These are phyloP conservation scores for Pogonomyrmex barbatus DNA, from an alignment of 1,140 invertebrate genomes.

Conservation along the genomic window DNA sequence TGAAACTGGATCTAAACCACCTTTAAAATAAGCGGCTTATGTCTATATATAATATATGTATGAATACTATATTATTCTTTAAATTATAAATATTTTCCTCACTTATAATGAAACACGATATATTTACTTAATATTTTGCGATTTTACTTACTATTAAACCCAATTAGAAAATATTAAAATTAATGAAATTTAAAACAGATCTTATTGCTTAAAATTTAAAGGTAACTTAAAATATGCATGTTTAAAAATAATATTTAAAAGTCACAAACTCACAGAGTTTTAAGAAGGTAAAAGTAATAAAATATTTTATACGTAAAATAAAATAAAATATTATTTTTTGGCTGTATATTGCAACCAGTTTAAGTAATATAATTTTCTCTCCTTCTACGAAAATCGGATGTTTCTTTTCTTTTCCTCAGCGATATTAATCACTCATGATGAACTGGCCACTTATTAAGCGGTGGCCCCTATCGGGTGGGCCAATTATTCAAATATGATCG, in stretches of 20 bases:
- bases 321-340: background rate
- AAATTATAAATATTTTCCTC: background rate
- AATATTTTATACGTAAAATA: background rate
- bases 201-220: background rate
- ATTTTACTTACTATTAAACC: background rate
- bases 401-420: background rate
- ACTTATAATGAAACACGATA: background rate
- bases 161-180: background rate
- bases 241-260: background rate
- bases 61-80: background rate
- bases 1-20: background rate
- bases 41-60: background rate
- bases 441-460: conserved; percentile 63
- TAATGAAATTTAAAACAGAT: background rate
- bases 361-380: conserved; percentile 26
- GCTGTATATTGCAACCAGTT: background rate
- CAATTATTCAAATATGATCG: conserved; percentile 78
- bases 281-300: background rate
- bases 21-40: conserved; percentile 44
- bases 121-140: background rate
- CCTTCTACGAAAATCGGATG: background rate
- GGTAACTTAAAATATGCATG: background rate
- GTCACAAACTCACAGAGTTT: background rate
- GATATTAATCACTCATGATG: conserved; percentile 26
- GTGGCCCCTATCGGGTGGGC: conserved; percentile 60